Base-by-base conservation (phyloP, 1,140 invertebrate genomes). In the Drosophila kurseongensis region DNA sequence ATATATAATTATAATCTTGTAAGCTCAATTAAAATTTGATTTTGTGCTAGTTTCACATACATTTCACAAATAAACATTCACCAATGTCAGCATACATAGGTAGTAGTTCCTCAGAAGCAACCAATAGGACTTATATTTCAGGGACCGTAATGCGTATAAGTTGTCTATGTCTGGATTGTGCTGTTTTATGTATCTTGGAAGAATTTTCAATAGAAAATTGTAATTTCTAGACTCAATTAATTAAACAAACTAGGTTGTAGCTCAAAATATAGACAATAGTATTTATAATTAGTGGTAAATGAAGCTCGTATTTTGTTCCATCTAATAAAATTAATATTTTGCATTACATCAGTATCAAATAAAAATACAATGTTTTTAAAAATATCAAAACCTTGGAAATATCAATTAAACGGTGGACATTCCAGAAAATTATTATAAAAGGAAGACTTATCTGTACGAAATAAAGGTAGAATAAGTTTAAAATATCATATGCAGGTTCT, bases 1-100 rank as follows among this genome's bases (percentile, higher is more conserved):
- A 66, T 75, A 76, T 67, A 66, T 72, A 73, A 73, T 41, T 61
- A 73, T 41, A 73, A 41, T 58, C 42, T 76, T 66, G 51, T 76
- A 67, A 76, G 72, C 73, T 76, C 73, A 76, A 76, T 76, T 76
- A 54, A 67, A 75, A 76, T 76, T 67, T 57, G 54, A 58, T 75
- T 67, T 76, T 59, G 73, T 75, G 68, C 72, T 61, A 73, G 62
- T 71, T 73, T 47, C 68, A 61, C 68, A 61, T 47, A 51, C 47
- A 73, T 14, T 59, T 58, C 62, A 47, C 35, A 47, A 56, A 56
- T 40, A 55, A 65, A 51, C 45, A 36, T 36, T 56, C 55, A 44
- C 55, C 55, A 41, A 41, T 38, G 55, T 14, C 32, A 52, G 50
- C 50, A 18, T 52, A 52, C 60, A 44, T n/a, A 38, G 27, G 45